Evolutionary conservation across 2,888 invertebrate species (phyloP), one percentile per base, ranked within the genome.

Genomic region (Drosophila greeni): DNA sequence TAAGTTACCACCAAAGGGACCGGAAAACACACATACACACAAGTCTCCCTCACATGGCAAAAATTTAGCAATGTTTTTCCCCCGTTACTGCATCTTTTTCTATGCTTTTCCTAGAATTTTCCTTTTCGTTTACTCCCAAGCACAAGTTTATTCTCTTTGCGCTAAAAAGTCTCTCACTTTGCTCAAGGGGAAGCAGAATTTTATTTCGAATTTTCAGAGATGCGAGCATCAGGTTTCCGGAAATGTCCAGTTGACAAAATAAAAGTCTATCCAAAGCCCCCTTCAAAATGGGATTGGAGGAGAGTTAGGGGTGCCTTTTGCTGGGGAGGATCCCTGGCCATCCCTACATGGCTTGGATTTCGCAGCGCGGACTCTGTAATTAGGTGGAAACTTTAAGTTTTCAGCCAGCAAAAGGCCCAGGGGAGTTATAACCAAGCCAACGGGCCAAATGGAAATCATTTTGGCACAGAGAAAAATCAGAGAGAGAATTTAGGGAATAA

Each of bases 301-400:
- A n/a, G n/a, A 31, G 33, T 33, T 33, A 6, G 2, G 20, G 14
- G 14, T 47, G n/a, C 14, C 47, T 16, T 26, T 3, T 29, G 18
- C 16, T 5, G 7, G n/a, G 7, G n/a, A 11, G 23, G 11, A 31
- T 52, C 40, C 42, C 12, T 20, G n/a, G 20, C 39, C 26, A n/a
- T 20, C 20, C 52, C 53, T n/a, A n/a, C 5, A n/a, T 5, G 42
- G 42, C 11, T 53, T 33, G 45, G 31, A 47, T 47, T 47, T 47
- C 45, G 29, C 45, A 45, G 18, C 18, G 20, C 18, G 20, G 5
- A 47, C 29, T 31, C 29, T 20, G 45, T 77, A 77, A 80, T 78
- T 75, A 70, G 71, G 65, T 66, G 62, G 62, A 66, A 73, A 58
- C 62, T 70, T 64, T 65, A 71, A 71, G 69, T 76, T 72, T n/a